A percentile compares a stretch with the other conserved stretches of the same genome.
phyloP scores from a whole-genome alignment of 2,888 invertebrate genomes.

The Lissocephala sabroskyi region DNA sequence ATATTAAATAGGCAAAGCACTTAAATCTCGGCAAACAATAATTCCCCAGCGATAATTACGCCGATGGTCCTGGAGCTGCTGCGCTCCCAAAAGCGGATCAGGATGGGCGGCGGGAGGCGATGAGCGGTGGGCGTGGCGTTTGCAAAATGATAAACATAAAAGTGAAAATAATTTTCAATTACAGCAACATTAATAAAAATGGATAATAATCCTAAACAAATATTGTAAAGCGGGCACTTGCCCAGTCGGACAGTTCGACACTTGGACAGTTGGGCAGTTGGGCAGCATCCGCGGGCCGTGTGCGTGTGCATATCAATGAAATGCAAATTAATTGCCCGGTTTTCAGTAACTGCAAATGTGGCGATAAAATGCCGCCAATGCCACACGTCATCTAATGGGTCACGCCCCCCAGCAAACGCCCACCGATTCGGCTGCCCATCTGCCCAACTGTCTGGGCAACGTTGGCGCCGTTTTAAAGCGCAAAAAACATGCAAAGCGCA shows the following conservation, averaged over 20 bases:
- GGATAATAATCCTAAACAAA: conserved; percentile 66
- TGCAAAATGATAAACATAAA: conserved; percentile 46
- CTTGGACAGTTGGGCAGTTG: too few relatives aligned
- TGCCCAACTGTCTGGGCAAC: too few relatives aligned
- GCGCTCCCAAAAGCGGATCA: too few relatives aligned
- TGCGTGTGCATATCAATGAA: conserved; percentile 56
- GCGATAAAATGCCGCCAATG: conserved; percentile 2
- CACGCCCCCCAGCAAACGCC: conserved; percentile 1
- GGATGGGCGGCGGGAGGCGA: not conserved
- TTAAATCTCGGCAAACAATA: conserved; percentile 58
- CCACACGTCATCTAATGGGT: not conserved
- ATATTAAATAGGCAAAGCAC: conserved; percentile 26
- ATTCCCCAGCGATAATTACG: conserved; percentile 48
- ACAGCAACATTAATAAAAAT: conserved; percentile 65
- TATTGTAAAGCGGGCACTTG: conserved; percentile 29
- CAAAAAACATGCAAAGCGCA: conserved; percentile 26
- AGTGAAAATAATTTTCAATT: conserved; percentile 65
- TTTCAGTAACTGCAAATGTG: conserved; percentile 44
- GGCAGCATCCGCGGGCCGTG: too few relatives aligned
- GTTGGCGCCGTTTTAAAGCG: not conserved
- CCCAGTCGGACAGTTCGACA: too few relatives aligned
- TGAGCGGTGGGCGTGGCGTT: conserved; percentile 4
- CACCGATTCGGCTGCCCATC: not conserved
- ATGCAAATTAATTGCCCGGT: conserved; percentile 57
- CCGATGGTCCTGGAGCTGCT: conserved; percentile 10